Evolutionary conservation across 2,888 invertebrate species (phyloP), one percentile per base, ranked within the genome.

Genomic region (Cryptophagus acutangulus): DNA sequence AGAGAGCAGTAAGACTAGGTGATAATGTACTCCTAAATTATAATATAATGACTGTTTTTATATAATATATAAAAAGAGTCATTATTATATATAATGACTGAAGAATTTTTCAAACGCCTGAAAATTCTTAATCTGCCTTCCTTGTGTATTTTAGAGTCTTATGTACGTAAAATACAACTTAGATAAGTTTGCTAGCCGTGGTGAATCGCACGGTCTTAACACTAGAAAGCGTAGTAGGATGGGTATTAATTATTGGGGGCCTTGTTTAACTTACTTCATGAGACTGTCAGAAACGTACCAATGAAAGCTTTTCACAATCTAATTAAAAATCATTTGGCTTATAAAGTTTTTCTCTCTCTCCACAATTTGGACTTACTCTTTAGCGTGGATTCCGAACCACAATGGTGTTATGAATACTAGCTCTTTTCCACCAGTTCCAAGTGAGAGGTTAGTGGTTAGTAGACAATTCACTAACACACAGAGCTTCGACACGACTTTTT

Each of bases 131-230:
- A 6, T n/a, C n/a, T 20, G 24, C 24, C 24, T 8, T 20, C 24
- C n/a, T 20, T 20, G n/a, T 20, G n/a, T n/a, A 20, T 20, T 20
- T 20, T 20, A n/a, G 24, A 20, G 24, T n/a, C 24, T 20, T 20
- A 20, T 20, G 24, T 20, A 20, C n/a, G 24, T 20, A n/a, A 20
- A 6, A 20, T 8, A 20, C n/a, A 20, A 20, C n/a, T 20, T 20
- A 8, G 24, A 20, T 20, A n/a, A n/a, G 6, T 20, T 20, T 20
- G 24, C 24, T 20, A 20, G 24, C 24, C 24, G 24, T 20, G 24
- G 24, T n/a, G 24, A 20, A n/a, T 20, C n/a, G 24, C 24, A 20
- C 24, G 6, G 24, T 6, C n/a, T 20, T 8, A 6, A 20, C n/a
- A 20, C n/a, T 6, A 20, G 24, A 20, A 20, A n/a, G n/a, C 24